These are phyloP conservation scores for Alouatta palliata DNA, from an alignment of 2,113 vertebrate genomes.

Conservation along the genomic window DNA sequence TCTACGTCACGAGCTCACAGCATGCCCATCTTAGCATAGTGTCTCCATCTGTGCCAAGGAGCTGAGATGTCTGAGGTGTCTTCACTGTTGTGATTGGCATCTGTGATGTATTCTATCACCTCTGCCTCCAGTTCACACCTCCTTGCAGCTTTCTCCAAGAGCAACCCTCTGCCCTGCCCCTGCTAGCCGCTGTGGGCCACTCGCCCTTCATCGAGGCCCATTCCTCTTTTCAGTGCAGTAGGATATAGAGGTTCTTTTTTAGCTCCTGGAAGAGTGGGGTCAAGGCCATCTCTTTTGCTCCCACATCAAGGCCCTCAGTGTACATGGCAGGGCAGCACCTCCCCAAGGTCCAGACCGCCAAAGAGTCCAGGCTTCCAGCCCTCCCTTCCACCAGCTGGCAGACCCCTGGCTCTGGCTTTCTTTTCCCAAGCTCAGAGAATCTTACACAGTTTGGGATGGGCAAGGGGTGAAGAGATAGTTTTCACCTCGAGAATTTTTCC, in stretches of 20 bases:
- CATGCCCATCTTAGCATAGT: background rate
- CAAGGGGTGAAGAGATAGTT: too few relatives aligned
- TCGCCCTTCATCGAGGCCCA: background rate
- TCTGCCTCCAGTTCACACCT: background rate
- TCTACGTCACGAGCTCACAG: fast-evolving
- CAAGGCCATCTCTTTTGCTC: too few relatives aligned
- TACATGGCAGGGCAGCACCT: too few relatives aligned
- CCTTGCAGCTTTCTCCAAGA: background rate
- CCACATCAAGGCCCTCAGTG: too few relatives aligned
- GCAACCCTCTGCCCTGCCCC: fast-evolving
- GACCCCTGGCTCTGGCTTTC: too few relatives aligned
- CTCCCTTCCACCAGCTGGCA: too few relatives aligned
- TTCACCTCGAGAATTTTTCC: too few relatives aligned
- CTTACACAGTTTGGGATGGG: too few relatives aligned
- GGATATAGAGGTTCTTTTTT: fast-evolving
- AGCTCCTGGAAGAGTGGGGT: fast-evolving
- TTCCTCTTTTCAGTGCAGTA: background rate
- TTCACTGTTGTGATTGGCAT: background rate
- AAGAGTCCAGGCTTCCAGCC: too few relatives aligned
- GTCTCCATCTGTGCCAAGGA: background rate
- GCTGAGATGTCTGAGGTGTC: background rate
- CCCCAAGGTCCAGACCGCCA: too few relatives aligned
- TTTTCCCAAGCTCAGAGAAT: too few relatives aligned
- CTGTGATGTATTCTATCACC: background rate
- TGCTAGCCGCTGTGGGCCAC: background rate